Evolutionary conservation across 2,888 invertebrate genomes (phyloP).

Genomic region (Cecidostiba fungosa): DNA sequence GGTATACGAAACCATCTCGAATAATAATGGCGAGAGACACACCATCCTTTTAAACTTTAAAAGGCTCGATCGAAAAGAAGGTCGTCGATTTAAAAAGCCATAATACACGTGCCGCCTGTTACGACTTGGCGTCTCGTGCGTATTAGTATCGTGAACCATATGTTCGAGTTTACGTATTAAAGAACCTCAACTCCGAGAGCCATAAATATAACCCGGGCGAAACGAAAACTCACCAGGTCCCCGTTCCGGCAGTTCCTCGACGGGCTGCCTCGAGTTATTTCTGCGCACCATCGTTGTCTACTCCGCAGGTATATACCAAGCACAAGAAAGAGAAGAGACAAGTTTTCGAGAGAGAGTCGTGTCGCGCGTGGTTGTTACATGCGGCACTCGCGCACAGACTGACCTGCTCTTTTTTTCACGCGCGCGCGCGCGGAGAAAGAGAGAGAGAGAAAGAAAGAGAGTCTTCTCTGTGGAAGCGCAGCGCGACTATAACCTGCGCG

Average conservation of each 20-base stretch:
- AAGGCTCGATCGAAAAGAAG: conserved; percentile 6
- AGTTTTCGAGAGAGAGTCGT: not conserved
- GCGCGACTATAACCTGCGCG: conserved; percentile 29
- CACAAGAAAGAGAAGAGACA: not conserved
- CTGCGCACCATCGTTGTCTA: conserved; percentile 79
- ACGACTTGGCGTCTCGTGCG: conserved; percentile 21
- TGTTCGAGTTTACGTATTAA: conserved; percentile 42
- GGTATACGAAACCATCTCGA: not conserved
- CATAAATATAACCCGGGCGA: not conserved
- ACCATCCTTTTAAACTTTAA: conserved; percentile 50
- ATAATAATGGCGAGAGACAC: not conserved
- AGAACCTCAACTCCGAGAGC: not conserved
- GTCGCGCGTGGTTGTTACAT: conserved; percentile 13
- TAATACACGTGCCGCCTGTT: conserved; percentile 22
- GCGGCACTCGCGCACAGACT: conserved; percentile 50
- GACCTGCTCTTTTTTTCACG: conserved; percentile 5
- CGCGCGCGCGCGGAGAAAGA: conserved; percentile 27
- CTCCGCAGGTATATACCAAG: not conserved
- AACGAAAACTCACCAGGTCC: conserved; percentile 81
- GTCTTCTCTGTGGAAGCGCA: conserved; percentile 6
- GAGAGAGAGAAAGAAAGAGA: not conserved
- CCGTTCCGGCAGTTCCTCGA: conserved; percentile 80
- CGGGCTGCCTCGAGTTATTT: conserved; percentile 73
- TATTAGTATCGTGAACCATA: conserved; percentile 58
- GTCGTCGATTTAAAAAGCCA: not conserved